Conservation (phyloP, 2,113 vertebrate genomes). For the Rhinolophus sinicus region DNA sequence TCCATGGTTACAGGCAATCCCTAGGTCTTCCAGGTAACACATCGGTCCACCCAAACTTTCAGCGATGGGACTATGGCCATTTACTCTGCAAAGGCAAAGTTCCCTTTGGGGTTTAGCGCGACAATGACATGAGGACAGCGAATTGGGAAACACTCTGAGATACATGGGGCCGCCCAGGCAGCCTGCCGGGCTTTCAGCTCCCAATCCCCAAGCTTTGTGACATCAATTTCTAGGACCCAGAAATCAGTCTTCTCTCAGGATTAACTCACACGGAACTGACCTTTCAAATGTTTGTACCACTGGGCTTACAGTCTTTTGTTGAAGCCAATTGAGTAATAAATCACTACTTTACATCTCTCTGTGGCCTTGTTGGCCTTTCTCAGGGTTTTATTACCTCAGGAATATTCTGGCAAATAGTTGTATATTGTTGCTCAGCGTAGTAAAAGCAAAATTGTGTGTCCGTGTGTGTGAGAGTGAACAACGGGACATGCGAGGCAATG, state of each 20-base stretch:
- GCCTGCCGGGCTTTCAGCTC: background rate
- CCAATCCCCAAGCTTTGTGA: too few species aligned
- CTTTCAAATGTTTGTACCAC: background rate
- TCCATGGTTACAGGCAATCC: constrained; percentile 75
- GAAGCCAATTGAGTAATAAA: background rate
- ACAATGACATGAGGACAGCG: too few species aligned
- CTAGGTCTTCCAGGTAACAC: constrained; percentile 57
- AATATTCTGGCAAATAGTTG: background rate
- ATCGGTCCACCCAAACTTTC: constrained; percentile 7
- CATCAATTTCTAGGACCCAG: too few species aligned
- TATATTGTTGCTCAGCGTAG: background rate
- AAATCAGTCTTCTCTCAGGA: background rate
- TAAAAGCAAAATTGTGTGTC: background rate
- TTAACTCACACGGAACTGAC: background rate
- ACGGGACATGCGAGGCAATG: background rate
- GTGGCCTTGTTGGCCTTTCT: background rate
- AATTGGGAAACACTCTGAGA: background rate
- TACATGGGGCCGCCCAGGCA: accelerated
- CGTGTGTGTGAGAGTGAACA: background rate
- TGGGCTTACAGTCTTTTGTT: background rate
- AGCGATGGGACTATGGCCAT: background rate
- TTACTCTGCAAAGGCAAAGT: background rate
- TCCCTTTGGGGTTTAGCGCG: too few species aligned
- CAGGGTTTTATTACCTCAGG: background rate
- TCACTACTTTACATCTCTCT: background rate